A percentile compares a stretch with the other conserved stretches of the same genome.
phyloP scores from a whole-genome alignment of 2,113 vertebrate genomes.

The Nyctereutes procyonoides region DNA sequence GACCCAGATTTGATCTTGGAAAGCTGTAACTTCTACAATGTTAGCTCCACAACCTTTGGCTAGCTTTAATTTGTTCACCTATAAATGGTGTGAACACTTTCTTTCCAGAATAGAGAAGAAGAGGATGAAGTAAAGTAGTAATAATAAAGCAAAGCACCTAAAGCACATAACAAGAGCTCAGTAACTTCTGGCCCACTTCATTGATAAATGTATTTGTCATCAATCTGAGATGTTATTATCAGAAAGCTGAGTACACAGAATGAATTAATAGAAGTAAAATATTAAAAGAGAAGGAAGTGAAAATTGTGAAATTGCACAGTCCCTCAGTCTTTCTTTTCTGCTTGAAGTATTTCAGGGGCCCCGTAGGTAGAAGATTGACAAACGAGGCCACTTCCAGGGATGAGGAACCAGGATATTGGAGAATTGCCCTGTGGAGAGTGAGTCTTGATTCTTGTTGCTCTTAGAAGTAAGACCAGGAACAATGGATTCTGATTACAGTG shows the following conservation, averaged over 20 bases:
- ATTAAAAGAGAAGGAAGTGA: background rate
- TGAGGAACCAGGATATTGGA: background rate
- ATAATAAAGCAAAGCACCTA: background rate
- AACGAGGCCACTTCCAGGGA: background rate
- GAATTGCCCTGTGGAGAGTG: background rate
- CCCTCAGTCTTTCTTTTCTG: background rate
- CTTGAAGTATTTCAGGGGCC: background rate
- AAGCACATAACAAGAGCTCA: background rate
- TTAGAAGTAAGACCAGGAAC: background rate
- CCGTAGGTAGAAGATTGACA: background rate
- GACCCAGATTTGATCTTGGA: background rate
- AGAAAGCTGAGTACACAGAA: background rate
- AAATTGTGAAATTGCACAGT: background rate
- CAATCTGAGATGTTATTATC: background rate
- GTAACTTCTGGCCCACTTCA: background rate
- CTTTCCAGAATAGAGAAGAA: conserved; percentile 17
- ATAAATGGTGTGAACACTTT: background rate
- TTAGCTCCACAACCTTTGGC: background rate
- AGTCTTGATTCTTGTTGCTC: background rate
- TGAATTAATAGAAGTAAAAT: background rate
- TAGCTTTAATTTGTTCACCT: background rate
- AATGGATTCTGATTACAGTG: background rate
- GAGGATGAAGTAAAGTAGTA: background rate
- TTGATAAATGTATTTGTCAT: background rate
- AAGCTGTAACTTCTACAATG: background rate